Conservation (phyloP, 2,888 invertebrate species). For the Nebria brevicollis region DNA sequence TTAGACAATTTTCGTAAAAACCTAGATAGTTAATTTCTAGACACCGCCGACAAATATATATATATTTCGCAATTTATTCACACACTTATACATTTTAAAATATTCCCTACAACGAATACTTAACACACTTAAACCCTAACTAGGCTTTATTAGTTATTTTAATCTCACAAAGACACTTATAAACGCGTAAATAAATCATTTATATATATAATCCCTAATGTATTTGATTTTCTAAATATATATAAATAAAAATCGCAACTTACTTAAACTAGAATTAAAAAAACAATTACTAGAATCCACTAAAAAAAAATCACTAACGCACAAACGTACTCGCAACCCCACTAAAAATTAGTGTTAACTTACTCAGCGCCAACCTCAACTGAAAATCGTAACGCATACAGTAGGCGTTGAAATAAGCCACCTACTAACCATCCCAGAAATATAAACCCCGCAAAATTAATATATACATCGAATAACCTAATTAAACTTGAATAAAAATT, state of each 20-base stretch:
- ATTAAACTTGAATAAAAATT: not conserved
- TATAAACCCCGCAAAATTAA: not conserved
- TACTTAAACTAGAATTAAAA: not conserved
- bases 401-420: conserved; percentile 6
- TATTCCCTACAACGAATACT: not conserved
- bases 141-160: too few relatives aligned
- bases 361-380: not conserved
- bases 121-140: too few relatives aligned
- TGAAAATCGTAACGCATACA: not conserved
- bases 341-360: not conserved
- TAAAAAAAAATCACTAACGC: not conserved
- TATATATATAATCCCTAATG: too few relatives aligned
- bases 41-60: not conserved
- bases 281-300: too few relatives aligned
- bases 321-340: not conserved
- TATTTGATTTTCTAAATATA: not conserved
- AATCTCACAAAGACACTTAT: too few relatives aligned
- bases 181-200: too few relatives aligned
- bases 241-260: not conserved
- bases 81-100: not conserved
- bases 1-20: not conserved
- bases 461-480: not conserved
- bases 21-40: not conserved
- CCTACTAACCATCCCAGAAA: not conserved
- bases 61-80: not conserved